phyloP scores from a whole-genome alignment of 30 jellyfish, hydroid and myxozoan species.

The Aurelia aurita complex sp. Pacific region DNA sequence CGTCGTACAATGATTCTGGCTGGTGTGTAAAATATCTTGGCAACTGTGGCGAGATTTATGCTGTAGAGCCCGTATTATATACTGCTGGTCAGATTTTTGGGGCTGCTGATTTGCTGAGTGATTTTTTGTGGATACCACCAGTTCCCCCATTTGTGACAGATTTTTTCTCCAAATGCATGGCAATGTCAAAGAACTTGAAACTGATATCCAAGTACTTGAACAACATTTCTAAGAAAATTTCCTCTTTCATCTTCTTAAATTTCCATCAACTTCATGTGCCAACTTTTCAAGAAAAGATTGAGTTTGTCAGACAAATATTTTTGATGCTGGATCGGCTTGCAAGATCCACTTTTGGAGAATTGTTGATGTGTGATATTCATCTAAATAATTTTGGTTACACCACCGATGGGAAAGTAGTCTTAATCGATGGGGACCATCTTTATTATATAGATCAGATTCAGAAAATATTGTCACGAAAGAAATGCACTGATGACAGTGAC shows the following conservation, averaged over 20 bases:
- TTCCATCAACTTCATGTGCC: background rate
- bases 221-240: background rate
- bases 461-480: background rate
- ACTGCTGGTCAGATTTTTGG: constrained; percentile 51
- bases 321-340: constrained; percentile 18
- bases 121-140: constrained; percentile 16
- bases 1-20: constrained; percentile 10
- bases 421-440: constrained; percentile 49
- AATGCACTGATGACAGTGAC: constrained; percentile 14
- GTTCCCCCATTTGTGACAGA: background rate
- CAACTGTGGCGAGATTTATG: constrained; percentile 30
- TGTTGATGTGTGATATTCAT: constrained; percentile 41
- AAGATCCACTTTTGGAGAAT: background rate
- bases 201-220: background rate
- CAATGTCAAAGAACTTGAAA: background rate
- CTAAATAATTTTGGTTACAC: constrained; percentile 28
- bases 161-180: background rate
- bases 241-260: background rate
- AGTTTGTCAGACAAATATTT: constrained; percentile 14
- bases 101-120: constrained; percentile 18
- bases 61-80: constrained; percentile 20
- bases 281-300: constrained; percentile 17
- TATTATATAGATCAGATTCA: background rate
- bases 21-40: constrained; percentile 43
- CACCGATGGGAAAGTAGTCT: background rate